phyloP scores from a whole-genome alignment of 2,888 invertebrate species.

The Limnephilus auricula region DNA sequence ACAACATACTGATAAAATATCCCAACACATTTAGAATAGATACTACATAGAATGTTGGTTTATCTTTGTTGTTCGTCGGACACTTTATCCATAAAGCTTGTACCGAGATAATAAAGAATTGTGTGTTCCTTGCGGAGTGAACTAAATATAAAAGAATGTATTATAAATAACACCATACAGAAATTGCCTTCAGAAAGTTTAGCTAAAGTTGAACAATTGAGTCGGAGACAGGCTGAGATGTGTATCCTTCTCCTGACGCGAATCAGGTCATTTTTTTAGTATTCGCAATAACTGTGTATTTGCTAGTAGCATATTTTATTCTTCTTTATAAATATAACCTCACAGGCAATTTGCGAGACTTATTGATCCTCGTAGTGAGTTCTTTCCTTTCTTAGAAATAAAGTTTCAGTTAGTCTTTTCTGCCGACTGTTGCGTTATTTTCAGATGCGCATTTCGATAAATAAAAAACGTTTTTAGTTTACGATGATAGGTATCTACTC shows the following conservation, averaged over 20 bases:
- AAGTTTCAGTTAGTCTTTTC: not conserved
- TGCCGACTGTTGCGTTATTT: not conserved
- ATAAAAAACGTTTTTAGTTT: not conserved
- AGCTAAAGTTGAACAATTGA: slow-evolving; percentile 27
- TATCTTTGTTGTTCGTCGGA: not conserved
- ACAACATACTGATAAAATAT: not conserved
- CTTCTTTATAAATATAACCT: slow-evolving; percentile 9
- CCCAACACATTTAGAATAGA: not conserved
- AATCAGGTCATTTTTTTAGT: slow-evolving; percentile 32
- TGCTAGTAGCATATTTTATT: not conserved
- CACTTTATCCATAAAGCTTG: not conserved
- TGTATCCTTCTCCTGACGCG: slow-evolving; percentile 25
- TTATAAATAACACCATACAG: slow-evolving; percentile 39
- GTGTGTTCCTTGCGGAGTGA: not conserved
- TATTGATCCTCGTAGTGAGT: slow-evolving; percentile 13
- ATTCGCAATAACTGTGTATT: not conserved
- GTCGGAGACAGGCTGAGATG: not conserved
- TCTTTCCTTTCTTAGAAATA: not conserved
- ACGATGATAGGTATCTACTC: not conserved
- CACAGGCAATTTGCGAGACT: slow-evolving; percentile 12
- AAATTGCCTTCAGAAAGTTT: slow-evolving; percentile 40
- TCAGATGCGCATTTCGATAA: not conserved
- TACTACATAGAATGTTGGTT: not conserved
- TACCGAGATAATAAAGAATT: slow-evolving; percentile 32
- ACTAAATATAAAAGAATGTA: slow-evolving; percentile 20